A percentile compares a stretch with the other conserved stretches of the same genome.
Conservation (phyloP, 2,797 vertebrate species). For the Sebastes hubbsi region DNA sequence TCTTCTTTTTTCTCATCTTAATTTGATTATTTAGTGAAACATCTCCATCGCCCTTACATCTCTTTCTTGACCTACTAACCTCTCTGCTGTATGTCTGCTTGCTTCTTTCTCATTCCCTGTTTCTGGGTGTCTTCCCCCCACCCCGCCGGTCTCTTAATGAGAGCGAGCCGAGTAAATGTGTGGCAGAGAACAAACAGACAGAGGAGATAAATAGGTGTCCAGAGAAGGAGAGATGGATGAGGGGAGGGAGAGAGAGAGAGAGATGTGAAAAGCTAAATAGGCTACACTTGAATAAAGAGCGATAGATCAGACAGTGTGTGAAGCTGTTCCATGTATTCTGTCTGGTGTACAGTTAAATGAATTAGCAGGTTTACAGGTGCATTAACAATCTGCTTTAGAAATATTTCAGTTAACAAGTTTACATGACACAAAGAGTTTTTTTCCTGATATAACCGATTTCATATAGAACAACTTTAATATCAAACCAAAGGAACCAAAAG, state of each 20-base stretch:
- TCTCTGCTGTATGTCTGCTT: neutral
- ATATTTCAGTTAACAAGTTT: neutral
- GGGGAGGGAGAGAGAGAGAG: neutral
- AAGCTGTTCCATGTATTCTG: neutral
- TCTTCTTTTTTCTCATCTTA: neutral
- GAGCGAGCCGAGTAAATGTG: constrained; percentile 35
- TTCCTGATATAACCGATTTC: neutral
- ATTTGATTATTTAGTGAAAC: constrained; percentile 12
- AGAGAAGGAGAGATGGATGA: constrained; percentile 25
- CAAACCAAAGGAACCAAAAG: neutral
- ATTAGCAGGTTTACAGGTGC: constrained; percentile 11
- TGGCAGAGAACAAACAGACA: constrained; percentile 45
- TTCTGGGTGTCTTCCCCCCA: neutral
- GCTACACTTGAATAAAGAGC: constrained; percentile 17
- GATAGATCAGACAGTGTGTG: constrained; percentile 10
- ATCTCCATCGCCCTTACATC: neutral
- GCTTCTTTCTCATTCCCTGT: neutral
- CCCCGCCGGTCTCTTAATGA: constrained; percentile 44
- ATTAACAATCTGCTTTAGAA: neutral
- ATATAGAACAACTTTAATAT: neutral
- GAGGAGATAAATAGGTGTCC: constrained; percentile 56
- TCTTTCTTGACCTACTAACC: constrained; percentile 26
- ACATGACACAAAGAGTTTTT: neutral
- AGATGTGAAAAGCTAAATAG: constrained; percentile 29
- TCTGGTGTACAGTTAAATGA: neutral